Conservation (phyloP, 2,888 invertebrate species). For the Diogma glabrata region DNA sequence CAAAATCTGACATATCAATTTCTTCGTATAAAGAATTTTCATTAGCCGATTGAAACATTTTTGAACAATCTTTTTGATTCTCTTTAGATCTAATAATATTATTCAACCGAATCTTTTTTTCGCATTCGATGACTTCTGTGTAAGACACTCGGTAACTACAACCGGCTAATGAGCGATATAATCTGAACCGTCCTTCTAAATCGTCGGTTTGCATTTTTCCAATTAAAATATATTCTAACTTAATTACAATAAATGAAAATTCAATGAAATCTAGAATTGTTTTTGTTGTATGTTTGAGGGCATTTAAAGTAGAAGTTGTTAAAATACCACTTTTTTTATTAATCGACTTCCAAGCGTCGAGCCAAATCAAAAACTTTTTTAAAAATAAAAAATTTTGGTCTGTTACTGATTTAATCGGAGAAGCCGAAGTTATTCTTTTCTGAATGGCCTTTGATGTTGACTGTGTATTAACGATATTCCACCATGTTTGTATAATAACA, state of each 20-base stretch:
- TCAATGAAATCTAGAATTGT: neutral
- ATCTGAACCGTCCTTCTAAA: neutral
- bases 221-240: neutral
- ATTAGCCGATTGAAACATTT: too few species aligned
- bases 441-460: neutral
- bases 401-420: neutral
- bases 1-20: neutral
- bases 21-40: neutral
- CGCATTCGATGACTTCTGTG: neutral
- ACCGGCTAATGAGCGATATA: neutral
- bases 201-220: neutral
- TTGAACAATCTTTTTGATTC: too few species aligned
- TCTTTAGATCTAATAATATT: too few species aligned
- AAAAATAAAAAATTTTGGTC: neutral
- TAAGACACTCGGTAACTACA: neutral
- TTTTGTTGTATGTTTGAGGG: neutral
- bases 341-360: neutral
- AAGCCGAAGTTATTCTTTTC: too few species aligned
- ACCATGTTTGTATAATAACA: neutral
- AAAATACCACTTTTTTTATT: neutral
- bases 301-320: neutral
- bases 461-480: neutral
- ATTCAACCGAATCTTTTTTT: too few species aligned
- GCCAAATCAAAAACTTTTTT: neutral
- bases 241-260: neutral